Evolutionary conservation across 1,140 invertebrate genomes (phyloP), one percentile per base, ranked within the genome.

Genomic region (Cheumatopsyche charites): DNA sequence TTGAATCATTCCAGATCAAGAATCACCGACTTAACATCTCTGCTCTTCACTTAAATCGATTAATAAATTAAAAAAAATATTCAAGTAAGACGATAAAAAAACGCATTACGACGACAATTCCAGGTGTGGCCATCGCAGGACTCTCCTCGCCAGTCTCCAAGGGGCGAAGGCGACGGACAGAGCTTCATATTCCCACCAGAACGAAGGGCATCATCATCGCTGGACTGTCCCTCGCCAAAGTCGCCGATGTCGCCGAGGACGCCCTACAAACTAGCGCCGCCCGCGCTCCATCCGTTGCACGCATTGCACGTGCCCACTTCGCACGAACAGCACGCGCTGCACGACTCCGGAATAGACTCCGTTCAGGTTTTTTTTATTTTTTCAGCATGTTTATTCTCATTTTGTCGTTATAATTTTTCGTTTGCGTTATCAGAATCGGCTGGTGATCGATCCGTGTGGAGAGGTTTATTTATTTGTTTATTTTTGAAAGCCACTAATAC

Each of bases 281-380:
- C 72, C 79, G 84, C 73, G 80, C 13, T 62, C 25, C 43, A 49
- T 47, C 72, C n/a, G 52, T 52, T 47, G 21, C 72, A 73, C 52
- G 63, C 66, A 17, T 43, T 75, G 41, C 49, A 62, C 12, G 45
- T 66, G 13, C 73, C 73, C 7, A 55, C 17, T 23, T 43, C 67
- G 13, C 42, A 65, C 17, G 81, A 81, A n/a, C 73, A 74, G 15
- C 78, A 78, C 58, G 70, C 77, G 49, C 81, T 82, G 63, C 78
- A 81, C 71, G 87, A 88, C 74, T 88, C 87, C 0, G 89, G 89
- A 52, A 91, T 91, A 77, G 89, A 91, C 62, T 90, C 89, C n/a
- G 87, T 88, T 62, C 88, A 89, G 85, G 87, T 88, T 36, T 3
- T 79, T 45, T 36, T 36, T 9, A 36, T 36, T 36, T 36, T 36